Base-by-base conservation (phyloP, 2,888 invertebrate genomes). In the Leucozona laternaria region DNA sequence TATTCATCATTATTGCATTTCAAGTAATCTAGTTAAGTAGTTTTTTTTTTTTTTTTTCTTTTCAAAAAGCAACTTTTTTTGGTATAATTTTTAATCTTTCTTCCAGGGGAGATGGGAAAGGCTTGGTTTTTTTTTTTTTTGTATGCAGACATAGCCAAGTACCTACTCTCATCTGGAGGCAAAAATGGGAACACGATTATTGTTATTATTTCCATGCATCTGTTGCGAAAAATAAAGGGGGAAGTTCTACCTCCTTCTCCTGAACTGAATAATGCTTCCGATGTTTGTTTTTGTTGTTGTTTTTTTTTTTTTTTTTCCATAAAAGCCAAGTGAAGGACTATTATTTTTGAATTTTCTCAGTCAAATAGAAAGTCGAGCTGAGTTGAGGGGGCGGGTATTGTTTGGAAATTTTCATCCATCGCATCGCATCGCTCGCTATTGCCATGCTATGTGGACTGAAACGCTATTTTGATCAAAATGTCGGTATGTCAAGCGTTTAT, bases 1-100 rank as follows among this genome's bases (percentile, higher is more conserved):
- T 66, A 57, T 84, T 64, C 64, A 68, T 72, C 76, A 84, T 84
- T 84, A 84, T 76, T 79, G 79, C 76, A 76, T 71, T 79, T 84
- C 66, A 70, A 71, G 76, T 75, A 66, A 84, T 80, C 84, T 68
- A 71, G 79, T 75, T 76, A 79, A 79, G 60, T 78, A 43, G 43
- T 43, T 43, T 43, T n/a, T n/a, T n/a, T n/a, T 37, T 37, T 43
- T 43, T 43, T 15, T 17, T 8, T 34, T 62, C 43, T 15, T 62
- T 31, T 31, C 15, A 4, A 20, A 73, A 79, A 79, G 66, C 25
- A 15, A n/a, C 28, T 34, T 22, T 34, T 34, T 37, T 28, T 55
- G 76, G 20, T 50, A 78, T 71, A 25, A 28, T 68, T 84, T 43
- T 40, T 45, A 31, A 57, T 37, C 40, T 45, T 60, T 48, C 22